Evolutionary conservation across 2,888 invertebrate genomes (phyloP).

Genomic region (Agapostemon virescens): DNA sequence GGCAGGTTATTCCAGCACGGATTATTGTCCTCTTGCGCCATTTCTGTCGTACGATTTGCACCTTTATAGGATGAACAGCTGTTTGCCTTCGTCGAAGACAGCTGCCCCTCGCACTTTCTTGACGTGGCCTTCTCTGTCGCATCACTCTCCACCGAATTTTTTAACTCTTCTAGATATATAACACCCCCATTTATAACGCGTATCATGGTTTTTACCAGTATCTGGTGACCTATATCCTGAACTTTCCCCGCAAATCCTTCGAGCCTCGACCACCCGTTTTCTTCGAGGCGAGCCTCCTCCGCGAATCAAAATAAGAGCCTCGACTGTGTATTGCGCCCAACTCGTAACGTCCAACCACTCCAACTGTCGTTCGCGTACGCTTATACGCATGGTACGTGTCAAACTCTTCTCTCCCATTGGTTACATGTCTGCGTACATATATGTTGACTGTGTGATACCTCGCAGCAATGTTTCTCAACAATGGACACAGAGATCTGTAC

Average conservation of each 20-base stretch:
- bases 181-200: slow-evolving; percentile 58
- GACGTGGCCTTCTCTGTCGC: slow-evolving; percentile 57
- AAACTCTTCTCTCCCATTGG: slow-evolving; percentile 52
- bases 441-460: slow-evolving; percentile 14
- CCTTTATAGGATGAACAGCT: slow-evolving; percentile 73
- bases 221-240: slow-evolving; percentile 39
- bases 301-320: slow-evolving; percentile 60
- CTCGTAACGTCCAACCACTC: slow-evolving; percentile 58
- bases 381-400: slow-evolving; percentile 55
- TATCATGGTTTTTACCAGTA: slow-evolving; percentile 61
- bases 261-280: slow-evolving; percentile 39
- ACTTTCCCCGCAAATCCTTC: slow-evolving; percentile 34
- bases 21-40: slow-evolving; percentile 73
- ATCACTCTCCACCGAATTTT: slow-evolving; percentile 44
- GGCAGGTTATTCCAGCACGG: slow-evolving; percentile 80
- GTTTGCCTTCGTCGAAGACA: slow-evolving; percentile 70
- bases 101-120: slow-evolving; percentile 70
- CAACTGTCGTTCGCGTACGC: slow-evolving; percentile 44
- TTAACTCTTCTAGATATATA: slow-evolving; percentile 47
- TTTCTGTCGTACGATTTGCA: slow-evolving; percentile 67
- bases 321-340: slow-evolving; percentile 56
- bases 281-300: slow-evolving; percentile 51
- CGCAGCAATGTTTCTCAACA: slow-evolving; percentile 4
- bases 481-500: slow-evolving; percentile 1
- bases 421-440: slow-evolving; percentile 28